A percentile compares a stretch with the other conserved stretches of the same genome.
Conservation (phyloP, 2,888 invertebrate species). For the Aspidapion aeneum region DNA sequence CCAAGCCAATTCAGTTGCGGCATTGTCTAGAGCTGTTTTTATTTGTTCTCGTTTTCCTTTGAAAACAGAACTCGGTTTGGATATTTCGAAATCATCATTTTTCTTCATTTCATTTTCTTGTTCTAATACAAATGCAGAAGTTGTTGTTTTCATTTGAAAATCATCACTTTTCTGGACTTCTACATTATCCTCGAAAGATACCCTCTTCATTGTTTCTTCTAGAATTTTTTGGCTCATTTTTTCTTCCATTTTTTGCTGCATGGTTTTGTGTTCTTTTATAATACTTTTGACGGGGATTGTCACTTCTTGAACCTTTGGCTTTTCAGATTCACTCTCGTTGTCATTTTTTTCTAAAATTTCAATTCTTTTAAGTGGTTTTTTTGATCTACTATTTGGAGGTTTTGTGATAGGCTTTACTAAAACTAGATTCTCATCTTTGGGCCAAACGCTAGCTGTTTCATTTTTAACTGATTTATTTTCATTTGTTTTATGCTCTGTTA, state of each 20-base stretch:
- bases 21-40: constrained; percentile 17
- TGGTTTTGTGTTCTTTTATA: background rate
- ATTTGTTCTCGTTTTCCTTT: constrained; percentile 20
- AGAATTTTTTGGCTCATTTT: constrained; percentile 4
- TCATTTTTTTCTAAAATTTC: constrained; percentile 32
- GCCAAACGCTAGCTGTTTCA: constrained; percentile 37
- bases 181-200: background rate
- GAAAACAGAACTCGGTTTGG: constrained; percentile 19
- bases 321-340: constrained; percentile 25
- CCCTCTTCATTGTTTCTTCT: constrained; percentile 10
- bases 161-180: background rate
- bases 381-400: constrained; percentile 62
- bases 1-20: constrained; percentile 20
- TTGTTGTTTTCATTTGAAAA: background rate
- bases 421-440: constrained; percentile 40
- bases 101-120: no score
- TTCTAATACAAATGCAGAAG: no score
- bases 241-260: background rate
- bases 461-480: constrained; percentile 37
- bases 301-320: constrained; percentile 21
- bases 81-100: constrained; percentile 7
- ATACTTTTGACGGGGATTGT: background rate
- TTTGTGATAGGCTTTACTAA: constrained; percentile 54
- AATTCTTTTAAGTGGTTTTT: constrained; percentile 57
- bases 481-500: constrained; percentile 44